These are phyloP conservation scores for Zaprionus davidi DNA, from an alignment of 1,140 invertebrate genomes.

Conservation along the genomic window DNA sequence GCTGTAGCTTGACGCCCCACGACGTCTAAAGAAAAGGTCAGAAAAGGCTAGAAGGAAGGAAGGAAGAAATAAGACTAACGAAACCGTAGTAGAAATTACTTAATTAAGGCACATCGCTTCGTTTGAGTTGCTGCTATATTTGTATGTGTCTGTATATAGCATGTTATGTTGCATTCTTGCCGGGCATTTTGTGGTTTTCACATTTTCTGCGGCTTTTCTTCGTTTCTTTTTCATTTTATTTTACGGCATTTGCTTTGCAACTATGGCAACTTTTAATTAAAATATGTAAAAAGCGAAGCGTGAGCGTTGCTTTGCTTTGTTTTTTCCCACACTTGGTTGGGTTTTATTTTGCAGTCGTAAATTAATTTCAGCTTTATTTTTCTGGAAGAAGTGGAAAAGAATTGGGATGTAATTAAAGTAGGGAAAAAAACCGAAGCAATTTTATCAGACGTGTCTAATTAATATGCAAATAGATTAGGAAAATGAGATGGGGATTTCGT, in stretches of 20 bases:
- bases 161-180: constrained; percentile 28
- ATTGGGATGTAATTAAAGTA: constrained; percentile 20
- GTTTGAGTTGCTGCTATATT: constrained; percentile 20
- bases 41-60: constrained; percentile 7
- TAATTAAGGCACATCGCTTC: constrained; percentile 62
- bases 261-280: constrained; percentile 77
- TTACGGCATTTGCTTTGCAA: constrained; percentile 48
- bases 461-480: constrained; percentile 17
- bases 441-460: neutral
- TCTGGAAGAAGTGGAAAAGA: constrained; percentile 4
- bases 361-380: constrained; percentile 27
- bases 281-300: constrained; percentile 43
- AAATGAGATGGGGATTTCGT: neutral
- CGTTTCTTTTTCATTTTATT: constrained; percentile 34
- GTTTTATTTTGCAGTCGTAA: constrained; percentile 12
- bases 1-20: neutral
- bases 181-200: constrained; percentile 50
- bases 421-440: neutral
- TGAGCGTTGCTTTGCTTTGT: neutral
- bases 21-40: constrained; percentile 10
- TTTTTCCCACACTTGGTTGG: constrained; percentile 21
- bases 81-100: constrained; percentile 48
- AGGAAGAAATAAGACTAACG: neutral
- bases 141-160: neutral
- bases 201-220: constrained; percentile 57